phyloP scores from a whole-genome alignment of 2,888 invertebrate species.

The Scaptomyza tumidula region DNA sequence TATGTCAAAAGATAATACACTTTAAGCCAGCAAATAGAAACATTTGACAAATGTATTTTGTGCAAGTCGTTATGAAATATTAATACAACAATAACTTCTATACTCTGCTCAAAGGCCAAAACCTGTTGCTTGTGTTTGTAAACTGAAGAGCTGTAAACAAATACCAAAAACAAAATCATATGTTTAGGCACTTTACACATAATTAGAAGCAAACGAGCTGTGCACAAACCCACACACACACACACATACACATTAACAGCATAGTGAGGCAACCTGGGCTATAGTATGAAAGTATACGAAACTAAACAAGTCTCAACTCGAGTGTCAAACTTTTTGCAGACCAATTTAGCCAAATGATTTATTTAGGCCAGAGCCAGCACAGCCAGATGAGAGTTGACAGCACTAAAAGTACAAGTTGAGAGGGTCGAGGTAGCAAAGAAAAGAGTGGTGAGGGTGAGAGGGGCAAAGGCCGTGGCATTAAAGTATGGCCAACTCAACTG shows the following conservation, averaged over 20 bases:
- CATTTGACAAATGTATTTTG: too few species aligned
- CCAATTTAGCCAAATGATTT: conserved; percentile 80
- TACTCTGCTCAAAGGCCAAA: conserved; percentile 11
- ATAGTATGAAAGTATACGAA: conserved; percentile 41
- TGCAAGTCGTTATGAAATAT: not conserved
- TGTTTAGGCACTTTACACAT: conserved; percentile 78
- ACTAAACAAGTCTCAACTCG: conserved; percentile 72
- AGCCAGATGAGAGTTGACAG: conserved; percentile 16
- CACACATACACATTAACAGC: conserved; percentile 20
- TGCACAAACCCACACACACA: conserved; percentile 25
- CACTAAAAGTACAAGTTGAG: conserved; percentile 2
- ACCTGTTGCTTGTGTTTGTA: conserved; percentile 57
- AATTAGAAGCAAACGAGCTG: conserved; percentile 60
- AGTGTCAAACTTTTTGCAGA: conserved; percentile 80
- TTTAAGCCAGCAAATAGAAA: not conserved
- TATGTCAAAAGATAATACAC: too few species aligned
- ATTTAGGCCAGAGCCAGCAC: conserved; percentile 69
- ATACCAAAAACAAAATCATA: conserved; percentile 73
- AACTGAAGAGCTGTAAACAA: conserved; percentile 32
- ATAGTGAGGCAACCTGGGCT: conserved; percentile 44
- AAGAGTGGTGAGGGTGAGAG: not conserved
- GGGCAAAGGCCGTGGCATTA: conserved; percentile 71
- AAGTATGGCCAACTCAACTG: conserved; percentile 80
- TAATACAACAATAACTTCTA: conserved; percentile 5
- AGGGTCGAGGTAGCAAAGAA: not conserved